Base-by-base conservation (phyloP, 2,113 vertebrate species). In the Crotophaga sulcirostris region DNA sequence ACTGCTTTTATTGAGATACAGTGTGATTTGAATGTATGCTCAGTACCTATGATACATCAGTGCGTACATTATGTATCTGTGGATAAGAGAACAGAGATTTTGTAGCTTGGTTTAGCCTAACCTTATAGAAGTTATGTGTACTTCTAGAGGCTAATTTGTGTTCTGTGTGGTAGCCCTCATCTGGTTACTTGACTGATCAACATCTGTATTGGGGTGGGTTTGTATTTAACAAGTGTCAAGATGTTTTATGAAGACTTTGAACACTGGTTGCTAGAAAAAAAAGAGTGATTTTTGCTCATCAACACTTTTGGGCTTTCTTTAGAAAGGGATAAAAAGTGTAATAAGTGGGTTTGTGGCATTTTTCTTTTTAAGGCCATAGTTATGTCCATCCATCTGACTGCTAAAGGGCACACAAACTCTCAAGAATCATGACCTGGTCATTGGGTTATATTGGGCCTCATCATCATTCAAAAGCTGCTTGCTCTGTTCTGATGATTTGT, bases 381-480 rank as follows among this genome's bases (percentile, higher is more conserved):
- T 80, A 24, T 1, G 5, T 60, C 34, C 74, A 55, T 29, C 56
- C 25, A 13, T 26, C 20, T 51, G 59, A n/a, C 4, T 2, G 29
- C 36, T 20, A 40, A 62, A 52, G 9, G 28, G 19, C 25, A 20
- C 19, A 29, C 3, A 90, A 60, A 64, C 24, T 67, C 62, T 36
- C 51, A 49, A 24, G 42, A 78, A 54, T 58, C 9, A 3, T 26
- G 42, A 54, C 12, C 24, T 6, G 29, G 29, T 76, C 34, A 8
- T n/a, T 31, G 73, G 34, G n/a, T 44, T 8, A 4, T 10, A 31
- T 5, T 0, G 0, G 31, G 42, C n/a, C 40, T 26, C 26, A 64
- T 19, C 6, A 28, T 4, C 33, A 18, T 31, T 49, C 19, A 16
- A n/a, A 68, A 51, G 55, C 0, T 0, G 13, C 38, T 68, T 52